phyloP scores from a whole-genome alignment of 2,113 vertebrate species.

The Gambusia holbrooki region DNA sequence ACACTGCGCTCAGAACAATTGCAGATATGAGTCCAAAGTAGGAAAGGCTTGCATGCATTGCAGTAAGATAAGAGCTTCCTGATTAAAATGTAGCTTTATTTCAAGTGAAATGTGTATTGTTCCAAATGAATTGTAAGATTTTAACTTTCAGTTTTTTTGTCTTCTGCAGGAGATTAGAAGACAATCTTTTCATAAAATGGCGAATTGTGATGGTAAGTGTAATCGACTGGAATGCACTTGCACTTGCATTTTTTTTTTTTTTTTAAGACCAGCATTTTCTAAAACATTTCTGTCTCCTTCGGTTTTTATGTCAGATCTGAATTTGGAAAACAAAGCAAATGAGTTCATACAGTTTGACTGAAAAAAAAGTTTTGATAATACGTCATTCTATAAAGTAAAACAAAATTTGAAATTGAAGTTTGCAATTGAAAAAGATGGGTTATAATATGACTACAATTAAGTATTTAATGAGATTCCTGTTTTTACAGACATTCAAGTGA shows the following conservation, averaged over 20 bases:
- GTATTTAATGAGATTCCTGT: not conserved
- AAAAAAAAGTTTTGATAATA: not conserved
- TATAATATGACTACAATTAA: not conserved
- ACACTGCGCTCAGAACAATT: too few relatives aligned
- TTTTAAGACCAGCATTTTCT: too few relatives aligned
- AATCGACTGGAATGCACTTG: not conserved
- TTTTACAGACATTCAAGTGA: slow-evolving; percentile 89
- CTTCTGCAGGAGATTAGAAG: slow-evolving; percentile 49
- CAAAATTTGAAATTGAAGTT: not conserved
- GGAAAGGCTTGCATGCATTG: not conserved
- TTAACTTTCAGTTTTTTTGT: slow-evolving; percentile 4
- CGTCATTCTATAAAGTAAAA: not conserved
- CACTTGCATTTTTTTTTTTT: too few relatives aligned
- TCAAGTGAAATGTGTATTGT: not conserved
- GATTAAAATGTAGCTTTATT: not conserved
- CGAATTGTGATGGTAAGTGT: slow-evolving; percentile 66
- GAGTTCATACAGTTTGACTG: not conserved
- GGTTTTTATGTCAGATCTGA: not conserved
- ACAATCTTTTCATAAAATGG: slow-evolving; percentile 67
- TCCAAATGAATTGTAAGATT: not conserved
- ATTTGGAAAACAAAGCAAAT: not conserved
- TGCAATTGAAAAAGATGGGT: not conserved
- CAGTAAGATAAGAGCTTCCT: not conserved
- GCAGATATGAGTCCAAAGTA: not conserved
- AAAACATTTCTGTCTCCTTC: not conserved